Evolutionary conservation across 2,113 vertebrate genomes (phyloP).

Genomic region (Dasyprocta punctata): DNA sequence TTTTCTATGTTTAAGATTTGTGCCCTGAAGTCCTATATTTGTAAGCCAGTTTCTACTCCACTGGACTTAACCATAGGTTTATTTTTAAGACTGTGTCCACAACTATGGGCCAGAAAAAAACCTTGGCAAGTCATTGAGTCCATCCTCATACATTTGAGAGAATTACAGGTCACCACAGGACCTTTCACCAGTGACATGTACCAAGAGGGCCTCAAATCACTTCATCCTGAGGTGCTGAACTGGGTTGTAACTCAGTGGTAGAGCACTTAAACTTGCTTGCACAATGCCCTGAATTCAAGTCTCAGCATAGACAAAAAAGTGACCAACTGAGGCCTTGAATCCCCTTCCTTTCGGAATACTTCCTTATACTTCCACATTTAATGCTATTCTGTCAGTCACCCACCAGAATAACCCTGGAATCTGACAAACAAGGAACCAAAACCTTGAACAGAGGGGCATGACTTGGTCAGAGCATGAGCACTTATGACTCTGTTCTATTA

Average conservation of each 20-base stretch:
- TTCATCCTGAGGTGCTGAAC: background rate
- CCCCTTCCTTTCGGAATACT: background rate
- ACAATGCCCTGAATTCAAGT: background rate
- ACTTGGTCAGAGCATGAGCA: rapidly evolving
- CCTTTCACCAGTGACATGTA: background rate
- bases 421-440: background rate
- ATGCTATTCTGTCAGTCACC: background rate
- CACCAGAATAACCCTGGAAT: background rate
- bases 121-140: constrained; percentile 21
- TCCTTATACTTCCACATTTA: too few species aligned
- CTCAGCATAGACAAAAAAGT: background rate
- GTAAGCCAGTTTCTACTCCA: background rate
- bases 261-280: background rate
- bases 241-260: background rate
- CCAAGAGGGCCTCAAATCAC: background rate
- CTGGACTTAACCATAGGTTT: constrained; percentile 22
- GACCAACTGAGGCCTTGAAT: too few species aligned
- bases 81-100: constrained; percentile 63
- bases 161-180: background rate
- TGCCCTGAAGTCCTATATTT: background rate
- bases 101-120: constrained; percentile 52
- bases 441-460: background rate
- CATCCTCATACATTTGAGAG: background rate
- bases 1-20: background rate
- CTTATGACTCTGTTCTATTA: background rate